These are phyloP conservation scores for Micromys minutus DNA, from an alignment of 2,113 vertebrate species.

Conservation along the genomic window DNA sequence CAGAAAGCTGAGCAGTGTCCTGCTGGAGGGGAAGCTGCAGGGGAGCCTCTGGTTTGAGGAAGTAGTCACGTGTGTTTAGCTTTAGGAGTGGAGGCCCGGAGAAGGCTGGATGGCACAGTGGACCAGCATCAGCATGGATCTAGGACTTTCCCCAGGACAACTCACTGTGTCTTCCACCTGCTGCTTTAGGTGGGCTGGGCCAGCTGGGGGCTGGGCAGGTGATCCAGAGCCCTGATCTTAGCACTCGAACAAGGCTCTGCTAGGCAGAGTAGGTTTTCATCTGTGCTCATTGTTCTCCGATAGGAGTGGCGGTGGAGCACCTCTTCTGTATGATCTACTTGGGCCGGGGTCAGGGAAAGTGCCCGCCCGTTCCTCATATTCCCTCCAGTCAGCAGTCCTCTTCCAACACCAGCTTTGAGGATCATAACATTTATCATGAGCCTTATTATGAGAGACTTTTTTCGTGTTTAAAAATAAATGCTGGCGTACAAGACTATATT, in stretches of 20 bases:
- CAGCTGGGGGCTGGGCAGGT: not conserved
- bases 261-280: not conserved
- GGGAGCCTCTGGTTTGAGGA: not conserved
- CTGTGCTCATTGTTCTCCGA: not conserved
- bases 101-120: not conserved
- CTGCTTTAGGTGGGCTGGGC: not conserved
- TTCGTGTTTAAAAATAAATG: conserved; percentile 76
- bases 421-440: conserved; percentile 69
- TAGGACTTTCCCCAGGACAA: not conserved
- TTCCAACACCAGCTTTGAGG: conserved; percentile 59
- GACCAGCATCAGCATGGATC: not conserved
- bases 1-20: not conserved
- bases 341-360: not conserved
- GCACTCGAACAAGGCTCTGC: not conserved
- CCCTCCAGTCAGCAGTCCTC: too few species aligned
- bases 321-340: not conserved
- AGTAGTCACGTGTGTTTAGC: not conserved
- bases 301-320: not conserved
- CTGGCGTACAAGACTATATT: conserved; percentile 71
- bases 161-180: not conserved
- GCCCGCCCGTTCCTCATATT: too few species aligned
- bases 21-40: not conserved
- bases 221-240: not conserved
- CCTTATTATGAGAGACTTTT: conserved; percentile 70
- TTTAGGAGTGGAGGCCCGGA: not conserved